Evolutionary conservation across 2,113 vertebrate genomes (phyloP), one percentile per base, ranked within the genome.

Genomic region (Myotis brandtii): DNA sequence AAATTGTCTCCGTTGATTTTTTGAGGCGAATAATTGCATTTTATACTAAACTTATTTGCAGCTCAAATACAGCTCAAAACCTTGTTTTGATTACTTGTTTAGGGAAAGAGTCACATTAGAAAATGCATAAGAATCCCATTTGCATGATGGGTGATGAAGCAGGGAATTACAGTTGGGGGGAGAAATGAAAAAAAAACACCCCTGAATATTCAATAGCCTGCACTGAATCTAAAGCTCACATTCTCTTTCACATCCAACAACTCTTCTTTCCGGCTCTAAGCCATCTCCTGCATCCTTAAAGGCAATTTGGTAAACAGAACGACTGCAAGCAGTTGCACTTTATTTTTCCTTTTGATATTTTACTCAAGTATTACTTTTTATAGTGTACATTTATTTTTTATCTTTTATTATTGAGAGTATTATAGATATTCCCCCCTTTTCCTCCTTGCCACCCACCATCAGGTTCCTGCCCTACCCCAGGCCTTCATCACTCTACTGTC

Each of bases 21-120:
- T 92, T 90, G 56, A 96, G 95, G 66, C 30, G 17, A 97, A 96
- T 95, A 96, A 96, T 82, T 91, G 75, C 70, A 46, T 97, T 97
- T 98, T 96, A 86, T 93, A 95, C 96, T 92, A 95, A 97, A 96
- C 90, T 93, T 95, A 97, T 96, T 97, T 96, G 95, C 76, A 94
- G 95, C 70, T 95, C 94, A 86, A 93, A 95, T 62, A 62, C 70
- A 83, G 84, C 87, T 96, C 82, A 82, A 96, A 97, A 91, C n/a
- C 85, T 73, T 96, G 69, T 91, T 97, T 97, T 96, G 97, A 94
- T 96, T 94, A 76, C 93, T 96, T 96, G 83, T 97, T 97, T 97
- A 88, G 93, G 50, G 66, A 86, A 80, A 91, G 59, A 89, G 79
- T 50, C 86, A 96, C 92, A 89, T 77, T 94, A 93, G 59, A 88